These are phyloP conservation scores for Himalopsyche japonica DNA, from an alignment of 2,888 invertebrate genomes.

Conservation along the genomic window DNA sequence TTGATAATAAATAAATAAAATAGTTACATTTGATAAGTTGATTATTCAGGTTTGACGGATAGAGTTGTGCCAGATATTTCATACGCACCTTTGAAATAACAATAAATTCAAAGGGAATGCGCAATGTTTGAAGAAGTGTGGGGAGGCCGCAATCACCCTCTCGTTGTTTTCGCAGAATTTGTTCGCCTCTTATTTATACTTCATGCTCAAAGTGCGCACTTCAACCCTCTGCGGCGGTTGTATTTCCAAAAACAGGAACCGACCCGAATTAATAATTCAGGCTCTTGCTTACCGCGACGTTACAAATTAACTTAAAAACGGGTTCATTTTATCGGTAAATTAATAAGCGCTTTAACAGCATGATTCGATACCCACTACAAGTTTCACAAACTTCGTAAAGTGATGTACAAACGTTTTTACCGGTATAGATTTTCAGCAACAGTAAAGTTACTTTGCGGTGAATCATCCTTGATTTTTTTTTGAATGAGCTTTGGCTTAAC, in stretches of 20 bases:
- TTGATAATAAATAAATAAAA: too few species aligned
- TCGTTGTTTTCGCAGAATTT: conserved; percentile 18
- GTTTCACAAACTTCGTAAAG: too few species aligned
- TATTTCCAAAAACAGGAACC: conserved; percentile 6
- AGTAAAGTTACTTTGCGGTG: too few species aligned
- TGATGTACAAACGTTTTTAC: too few species aligned
- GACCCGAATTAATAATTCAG: not conserved
- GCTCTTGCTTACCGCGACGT: not conserved
- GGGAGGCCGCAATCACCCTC: conserved; percentile 9
- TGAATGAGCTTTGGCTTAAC: too few species aligned
- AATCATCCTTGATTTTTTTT: too few species aligned
- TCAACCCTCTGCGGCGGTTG: not conserved
- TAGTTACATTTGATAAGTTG: not conserved
- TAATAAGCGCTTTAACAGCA: not conserved
- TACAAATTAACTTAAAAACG: not conserved
- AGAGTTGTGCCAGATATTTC: not conserved
- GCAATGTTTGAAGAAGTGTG: conserved; percentile 28
- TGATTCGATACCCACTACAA: not conserved
- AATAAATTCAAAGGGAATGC: conserved; percentile 14
- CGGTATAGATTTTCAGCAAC: too few species aligned
- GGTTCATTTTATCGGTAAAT: not conserved
- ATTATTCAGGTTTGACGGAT: not conserved
- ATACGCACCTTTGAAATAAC: conserved; percentile 5
- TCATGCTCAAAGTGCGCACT: not conserved
- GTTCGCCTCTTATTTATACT: conserved; percentile 22